Conservation (phyloP, 2,797 vertebrate species). For the Sorex maritimensis region DNA sequence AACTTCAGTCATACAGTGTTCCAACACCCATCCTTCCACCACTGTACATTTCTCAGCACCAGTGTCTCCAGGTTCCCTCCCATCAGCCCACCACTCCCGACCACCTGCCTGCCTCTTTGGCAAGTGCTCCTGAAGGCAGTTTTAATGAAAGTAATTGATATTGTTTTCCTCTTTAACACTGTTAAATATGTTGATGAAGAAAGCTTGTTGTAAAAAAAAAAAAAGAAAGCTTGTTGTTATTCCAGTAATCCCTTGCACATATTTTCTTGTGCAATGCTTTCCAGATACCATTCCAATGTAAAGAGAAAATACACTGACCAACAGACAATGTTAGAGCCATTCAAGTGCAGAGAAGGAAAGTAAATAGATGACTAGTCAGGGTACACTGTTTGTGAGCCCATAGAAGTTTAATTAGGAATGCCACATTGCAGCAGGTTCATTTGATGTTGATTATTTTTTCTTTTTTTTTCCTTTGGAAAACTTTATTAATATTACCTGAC, state of each 20-base stretch:
- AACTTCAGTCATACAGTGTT: too few relatives aligned
- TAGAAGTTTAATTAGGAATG: not conserved
- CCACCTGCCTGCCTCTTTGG: too few relatives aligned
- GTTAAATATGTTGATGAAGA: constrained; percentile 21
- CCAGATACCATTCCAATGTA: not conserved
- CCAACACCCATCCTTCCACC: too few relatives aligned
- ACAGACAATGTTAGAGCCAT: constrained; percentile 15
- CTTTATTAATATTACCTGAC: too few relatives aligned
- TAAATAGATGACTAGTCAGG: constrained; percentile 11
- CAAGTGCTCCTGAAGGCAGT: not conserved
- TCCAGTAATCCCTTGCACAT: not conserved
- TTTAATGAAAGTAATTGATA: constrained; percentile 34
- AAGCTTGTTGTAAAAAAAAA: not conserved
- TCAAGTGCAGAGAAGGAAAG: not conserved
- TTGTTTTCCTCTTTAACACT: constrained; percentile 42
- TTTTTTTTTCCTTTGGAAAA: too few relatives aligned
- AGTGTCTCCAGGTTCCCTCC: too few relatives aligned
- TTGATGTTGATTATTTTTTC: not conserved
- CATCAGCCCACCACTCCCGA: too few relatives aligned
- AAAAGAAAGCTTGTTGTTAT: not conserved
- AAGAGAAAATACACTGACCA: constrained; percentile 29
- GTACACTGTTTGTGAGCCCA: not conserved
- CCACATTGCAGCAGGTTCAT: constrained; percentile 17
- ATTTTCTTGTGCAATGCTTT: not conserved
- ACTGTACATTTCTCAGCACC: too few relatives aligned